Evolutionary conservation across 1,140 invertebrate genomes (phyloP), one percentile per base, ranked within the genome.

Genomic region (Drosophila ironensis): DNA sequence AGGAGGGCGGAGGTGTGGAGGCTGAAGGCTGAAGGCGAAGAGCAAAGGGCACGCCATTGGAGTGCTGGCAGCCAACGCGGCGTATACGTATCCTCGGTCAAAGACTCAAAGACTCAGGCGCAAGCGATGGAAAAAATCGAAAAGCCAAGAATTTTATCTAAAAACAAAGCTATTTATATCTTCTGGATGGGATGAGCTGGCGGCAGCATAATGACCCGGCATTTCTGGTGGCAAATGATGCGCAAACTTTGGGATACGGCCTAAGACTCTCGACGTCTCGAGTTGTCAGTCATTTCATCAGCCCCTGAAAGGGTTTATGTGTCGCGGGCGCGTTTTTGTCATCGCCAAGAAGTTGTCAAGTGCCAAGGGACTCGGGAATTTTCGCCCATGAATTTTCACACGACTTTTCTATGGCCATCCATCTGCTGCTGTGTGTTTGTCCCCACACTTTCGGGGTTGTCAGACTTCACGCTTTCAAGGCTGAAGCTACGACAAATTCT

Each of bases 261-360:
- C 22, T 6, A 16, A 48, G 27, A 41, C 52, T 24, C 53, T 61
- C 20, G n/a, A n/a, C n/a, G 30, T 22, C 50, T 48, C 14, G 25
- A 57, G 61, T 82, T 82, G 77, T 73, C 77, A 77, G 78, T 82
- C 78, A 82, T 75, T 84, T 82, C 84, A 73, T 82, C 78, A 70
- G 71, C 46, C 38, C 54, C 25, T 53, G 48, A 82, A 73, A 72
- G 78, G 77, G 78, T 72, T 72, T 64, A 70, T 80, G 76, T 70
- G 70, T 71, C 25, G 64, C 64, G 6, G 12, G 17, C 33, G 74
- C 35, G 69, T 57, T 80, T 78, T 50, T 52, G 64, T 33, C 71
- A 70, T 66, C 66, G 44, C 41, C 19, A 41, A 27, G 67, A 52
- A 30, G 46, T 37, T 48, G 28, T 40, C 46, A 22, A 57, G 46